phyloP scores from a whole-genome alignment of 23 tunicate species.

The Phallusia fumigata region DNA sequence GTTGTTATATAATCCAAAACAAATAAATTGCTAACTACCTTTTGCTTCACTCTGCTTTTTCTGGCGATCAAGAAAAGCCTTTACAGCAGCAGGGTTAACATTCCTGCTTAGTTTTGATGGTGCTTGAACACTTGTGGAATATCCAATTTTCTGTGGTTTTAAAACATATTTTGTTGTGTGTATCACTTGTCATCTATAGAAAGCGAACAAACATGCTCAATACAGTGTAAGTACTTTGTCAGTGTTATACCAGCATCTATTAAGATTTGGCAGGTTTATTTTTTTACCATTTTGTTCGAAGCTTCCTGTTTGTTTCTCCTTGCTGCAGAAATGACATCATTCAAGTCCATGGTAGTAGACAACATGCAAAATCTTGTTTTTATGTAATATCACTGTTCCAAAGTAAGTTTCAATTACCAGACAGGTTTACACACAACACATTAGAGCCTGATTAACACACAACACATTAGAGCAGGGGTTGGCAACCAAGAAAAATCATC shows the following conservation, averaged over 20 bases:
- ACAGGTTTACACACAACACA: no score
- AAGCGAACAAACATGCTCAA: neutral
- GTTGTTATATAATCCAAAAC: no score
- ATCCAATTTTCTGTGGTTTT: slow-evolving; percentile 45
- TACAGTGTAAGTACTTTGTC: no score
- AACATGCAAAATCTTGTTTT: neutral
- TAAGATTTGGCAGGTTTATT: no score
- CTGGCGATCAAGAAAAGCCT: slow-evolving; percentile 55
- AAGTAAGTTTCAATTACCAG: neutral
- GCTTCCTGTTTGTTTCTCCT: slow-evolving; percentile 8
- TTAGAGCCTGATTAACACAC: no score
- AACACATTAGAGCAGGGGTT: no score
- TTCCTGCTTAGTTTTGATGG: slow-evolving; percentile 50
- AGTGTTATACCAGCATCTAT: no score
- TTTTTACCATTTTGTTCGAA: neutral
- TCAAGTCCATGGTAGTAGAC: slow-evolving; percentile 12
- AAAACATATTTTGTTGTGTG: neutral
- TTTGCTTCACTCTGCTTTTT: slow-evolving; percentile 48
- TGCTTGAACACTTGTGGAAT: slow-evolving; percentile 45
- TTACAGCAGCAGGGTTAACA: slow-evolving; percentile 65
- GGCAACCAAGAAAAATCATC: no score
- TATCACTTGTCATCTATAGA: neutral
- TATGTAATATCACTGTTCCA: neutral
- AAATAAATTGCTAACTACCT: slow-evolving; percentile 7
- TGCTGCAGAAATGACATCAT: slow-evolving; percentile 16